Base-by-base conservation (phyloP, 2,888 invertebrate species). In the Gymnosoma rotundatum region DNA sequence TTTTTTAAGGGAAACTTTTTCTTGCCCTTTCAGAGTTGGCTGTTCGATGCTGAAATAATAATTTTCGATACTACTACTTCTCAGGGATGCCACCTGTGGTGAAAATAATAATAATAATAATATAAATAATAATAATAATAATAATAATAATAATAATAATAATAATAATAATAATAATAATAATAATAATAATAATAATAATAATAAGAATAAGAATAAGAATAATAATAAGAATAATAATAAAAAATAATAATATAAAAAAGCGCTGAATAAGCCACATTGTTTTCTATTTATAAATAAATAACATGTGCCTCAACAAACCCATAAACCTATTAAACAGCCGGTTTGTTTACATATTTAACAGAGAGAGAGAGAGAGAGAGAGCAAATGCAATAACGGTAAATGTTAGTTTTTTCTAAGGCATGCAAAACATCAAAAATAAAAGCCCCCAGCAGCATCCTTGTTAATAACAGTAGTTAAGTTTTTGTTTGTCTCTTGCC, bases 321-420 rank as follows among this genome's bases (percentile, higher is more conserved):
- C 14, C 21, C 6, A 72, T 42, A 25, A 50, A 74, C 42, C 60
- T 32, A 75, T 60, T 42, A 60, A 81, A 74, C 74, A 32, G 69
- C 84, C 84, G 84, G 81, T 81, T 84, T 84, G 84, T 84, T 84
- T 84, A 84, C 81, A 84, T 74, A 60, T 38, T 50, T 78, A 74
- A 78, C 78, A 81, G 48, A 0, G 16, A 9, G 20, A 50, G 78
- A 81, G 81, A 78, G 74, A 81, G 48, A 0, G 16, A 9, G 20
- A 50, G 78, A 81, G 81, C n/a, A n/a, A 25, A 25, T 50, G 63
- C 10, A 21, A 0, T 32, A 61, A 0, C 52, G 50, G 67, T 42
- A 69, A 48, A 48, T 50, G 18, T n/a, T 5, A 18, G 7, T 32
- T 32, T 5, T 8, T 32, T 7, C 18, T 18, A 7, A 52, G 5